Evolutionary conservation across 2,797 vertebrate genomes (phyloP), one percentile per base, ranked within the genome.

Genomic region (Rhabdomys pumilio): DNA sequence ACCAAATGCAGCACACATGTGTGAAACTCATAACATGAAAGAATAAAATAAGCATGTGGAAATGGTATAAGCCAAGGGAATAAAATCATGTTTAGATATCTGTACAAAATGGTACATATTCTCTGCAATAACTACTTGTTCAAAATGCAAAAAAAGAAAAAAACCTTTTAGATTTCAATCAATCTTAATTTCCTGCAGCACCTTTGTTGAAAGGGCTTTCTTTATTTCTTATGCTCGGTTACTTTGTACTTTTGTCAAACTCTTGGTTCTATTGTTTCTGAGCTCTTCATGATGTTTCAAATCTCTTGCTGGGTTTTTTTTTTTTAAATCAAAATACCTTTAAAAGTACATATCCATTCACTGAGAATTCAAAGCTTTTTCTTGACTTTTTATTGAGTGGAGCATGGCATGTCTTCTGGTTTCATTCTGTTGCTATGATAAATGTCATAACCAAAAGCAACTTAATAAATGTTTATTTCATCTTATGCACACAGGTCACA

Each of bases 201-300:
- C 31, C 34, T 53, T 91, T 82, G 20, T 77, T 84, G 22, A 79
- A 73, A 91, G 76, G 44, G 81, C 12, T 41, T 57, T 81, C 11
- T 44, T 57, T 81, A 7, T 44, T 86, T 92, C 50, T n/a, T 81
- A 31, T n/a, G 69, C 10, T 90, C 34, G 81, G 57, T 67, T 89
- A 72, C 20, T 75, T 92, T 55, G n/a, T 57, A 80, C n/a, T 59
- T 65, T 92, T 89, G 55, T 92, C 73, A 92, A 38, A 89, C 80
- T 50, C 29, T 65, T 92, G 34, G 7, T 65, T 73, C 9, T 80
- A 17, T 53, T 53, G 47, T 67, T 75, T 95, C 26, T 67, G 34
- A 57, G 41, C n/a, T 81, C 47, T 53, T 75, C 50, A 90, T 81
- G 79, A 20, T 22, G 11, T 81, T 85, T 53, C 34, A 44, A 75